Conservation (phyloP, 2,888 invertebrate genomes). For the Gryllus longicercus region DNA sequence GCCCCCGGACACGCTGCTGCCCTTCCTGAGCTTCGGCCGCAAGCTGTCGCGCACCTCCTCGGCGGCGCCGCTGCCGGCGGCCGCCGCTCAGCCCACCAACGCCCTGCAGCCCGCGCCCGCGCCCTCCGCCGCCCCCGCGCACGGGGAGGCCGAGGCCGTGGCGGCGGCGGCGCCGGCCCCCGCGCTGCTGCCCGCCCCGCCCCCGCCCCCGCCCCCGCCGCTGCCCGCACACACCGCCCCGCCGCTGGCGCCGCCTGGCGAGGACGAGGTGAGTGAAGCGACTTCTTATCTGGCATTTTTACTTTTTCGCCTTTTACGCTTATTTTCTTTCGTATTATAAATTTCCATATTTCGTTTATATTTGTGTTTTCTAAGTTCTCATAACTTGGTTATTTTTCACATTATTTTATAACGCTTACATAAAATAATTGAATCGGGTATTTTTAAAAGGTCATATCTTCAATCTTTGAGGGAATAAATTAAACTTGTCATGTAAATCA, state of each 20-base stretch:
- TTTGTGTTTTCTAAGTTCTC: too few relatives aligned
- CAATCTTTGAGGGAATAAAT: too few relatives aligned
- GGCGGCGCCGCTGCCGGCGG: constrained; percentile 41
- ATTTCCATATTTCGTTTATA: too few relatives aligned
- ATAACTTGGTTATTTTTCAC: too few relatives aligned
- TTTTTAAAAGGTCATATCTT: too few relatives aligned
- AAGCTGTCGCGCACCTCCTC: constrained; percentile 47
- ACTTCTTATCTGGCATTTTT: too few relatives aligned
- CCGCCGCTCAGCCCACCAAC: constrained; percentile 40
- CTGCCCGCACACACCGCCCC: background rate
- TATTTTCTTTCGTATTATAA: too few relatives aligned
- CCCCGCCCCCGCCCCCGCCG: background rate
- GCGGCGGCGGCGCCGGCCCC: background rate
- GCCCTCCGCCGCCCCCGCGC: background rate
- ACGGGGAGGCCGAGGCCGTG: background rate
- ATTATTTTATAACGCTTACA: too few relatives aligned
- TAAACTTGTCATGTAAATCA: too few relatives aligned
- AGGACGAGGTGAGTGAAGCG: background rate
- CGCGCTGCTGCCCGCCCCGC: background rate
- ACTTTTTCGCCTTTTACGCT: too few relatives aligned
- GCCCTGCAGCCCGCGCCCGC: background rate
- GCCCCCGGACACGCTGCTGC: constrained; percentile 63
- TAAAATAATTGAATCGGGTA: too few relatives aligned
- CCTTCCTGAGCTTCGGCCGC: constrained; percentile 68
- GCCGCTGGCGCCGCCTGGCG: background rate